Evolutionary conservation across 2,113 vertebrate species (phyloP).

Genomic region (Hemiscyllium ocellatum): DNA sequence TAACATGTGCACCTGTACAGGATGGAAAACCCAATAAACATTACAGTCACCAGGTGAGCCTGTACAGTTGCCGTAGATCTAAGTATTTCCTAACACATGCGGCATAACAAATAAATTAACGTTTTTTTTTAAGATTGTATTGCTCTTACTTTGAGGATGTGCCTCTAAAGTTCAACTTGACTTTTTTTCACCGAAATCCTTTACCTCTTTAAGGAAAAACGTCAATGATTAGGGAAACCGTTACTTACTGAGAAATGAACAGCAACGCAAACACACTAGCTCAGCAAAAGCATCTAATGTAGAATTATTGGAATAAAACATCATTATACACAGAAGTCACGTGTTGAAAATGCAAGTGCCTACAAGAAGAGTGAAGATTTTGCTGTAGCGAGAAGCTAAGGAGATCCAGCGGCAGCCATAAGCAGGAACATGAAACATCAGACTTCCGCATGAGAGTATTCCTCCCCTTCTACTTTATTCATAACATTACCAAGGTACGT

Average conservation of each 20-base stretch:
- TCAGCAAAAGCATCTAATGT: not conserved
- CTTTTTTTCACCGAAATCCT: not conserved
- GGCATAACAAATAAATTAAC: not conserved
- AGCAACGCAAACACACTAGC: not conserved
- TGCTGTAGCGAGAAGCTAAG: not conserved
- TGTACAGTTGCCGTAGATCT: no score
- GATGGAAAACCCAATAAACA: no score
- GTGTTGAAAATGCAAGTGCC: not conserved
- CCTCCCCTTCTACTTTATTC: no score
- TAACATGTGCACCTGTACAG: no score
- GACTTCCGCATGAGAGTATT: not conserved
- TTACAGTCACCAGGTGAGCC: no score
- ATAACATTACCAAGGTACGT: no score
- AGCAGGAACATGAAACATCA: not conserved
- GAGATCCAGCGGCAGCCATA: not conserved
- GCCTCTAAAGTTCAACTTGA: not conserved
- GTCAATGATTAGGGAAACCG: not conserved
- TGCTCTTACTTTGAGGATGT: not conserved
- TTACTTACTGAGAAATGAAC: not conserved
- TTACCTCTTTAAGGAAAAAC: not conserved
- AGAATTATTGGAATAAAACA: not conserved
- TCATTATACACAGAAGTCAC: not conserved
- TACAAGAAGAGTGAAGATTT: not conserved
- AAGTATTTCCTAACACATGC: not conserved
- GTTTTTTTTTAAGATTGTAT: not conserved